Evolutionary conservation across 2,888 invertebrate genomes (phyloP).

Genomic region (Scelioninae gen. 2): DNA sequence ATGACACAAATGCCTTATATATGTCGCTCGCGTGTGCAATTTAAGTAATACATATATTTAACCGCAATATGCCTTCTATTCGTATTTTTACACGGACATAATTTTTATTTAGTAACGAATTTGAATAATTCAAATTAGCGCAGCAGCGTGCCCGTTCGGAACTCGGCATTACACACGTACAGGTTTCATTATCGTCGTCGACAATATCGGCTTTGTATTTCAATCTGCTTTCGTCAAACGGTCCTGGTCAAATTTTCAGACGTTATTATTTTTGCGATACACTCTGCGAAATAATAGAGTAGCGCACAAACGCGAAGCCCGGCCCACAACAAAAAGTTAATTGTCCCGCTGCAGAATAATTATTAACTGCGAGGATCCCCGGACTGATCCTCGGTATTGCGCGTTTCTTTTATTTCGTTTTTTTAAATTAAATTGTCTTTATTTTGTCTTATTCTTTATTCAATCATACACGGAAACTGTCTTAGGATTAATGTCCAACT

Average conservation of each 20-base stretch:
- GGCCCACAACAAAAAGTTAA: conserved; percentile 71
- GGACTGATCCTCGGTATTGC: conserved; percentile 59
- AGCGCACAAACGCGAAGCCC: conserved; percentile 60
- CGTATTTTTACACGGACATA: no score
- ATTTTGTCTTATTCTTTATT: conserved; percentile 23
- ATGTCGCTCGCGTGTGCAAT: no score
- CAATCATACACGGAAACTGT: conserved; percentile 33
- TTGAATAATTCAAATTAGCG: conserved; percentile 1
- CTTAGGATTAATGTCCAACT: conserved; percentile 24
- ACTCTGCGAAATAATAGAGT: conserved; percentile 69
- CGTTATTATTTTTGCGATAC: conserved; percentile 70
- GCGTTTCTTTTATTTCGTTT: conserved; percentile 46
- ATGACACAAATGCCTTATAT: no score
- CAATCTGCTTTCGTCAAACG: conserved; percentile 36
- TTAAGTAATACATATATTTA: no score
- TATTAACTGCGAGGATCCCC: conserved; percentile 63
- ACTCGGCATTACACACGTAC: background rate
- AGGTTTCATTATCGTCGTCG: background rate
- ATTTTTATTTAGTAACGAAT: no score
- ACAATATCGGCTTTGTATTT: conserved; percentile 33
- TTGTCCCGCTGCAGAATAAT: conserved; percentile 72
- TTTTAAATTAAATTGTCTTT: conserved; percentile 44
- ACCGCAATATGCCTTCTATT: no score
- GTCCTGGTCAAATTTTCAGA: conserved; percentile 59
- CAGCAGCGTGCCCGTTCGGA: no score